phyloP scores from a whole-genome alignment of 2,113 vertebrate genomes.

The Rhynchopsitta pachyrhyncha region DNA sequence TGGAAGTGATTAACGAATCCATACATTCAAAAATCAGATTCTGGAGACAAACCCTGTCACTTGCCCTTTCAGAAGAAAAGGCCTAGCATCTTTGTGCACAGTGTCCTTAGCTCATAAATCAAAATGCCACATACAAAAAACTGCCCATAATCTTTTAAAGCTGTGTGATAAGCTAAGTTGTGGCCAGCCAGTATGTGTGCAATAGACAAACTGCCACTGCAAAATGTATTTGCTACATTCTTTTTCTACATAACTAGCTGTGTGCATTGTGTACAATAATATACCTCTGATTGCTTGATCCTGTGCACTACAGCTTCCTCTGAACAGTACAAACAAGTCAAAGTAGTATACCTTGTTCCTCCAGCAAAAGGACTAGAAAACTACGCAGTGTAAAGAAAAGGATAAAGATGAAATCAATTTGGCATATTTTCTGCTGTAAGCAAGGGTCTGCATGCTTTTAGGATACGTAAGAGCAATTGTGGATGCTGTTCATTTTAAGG shows the following conservation, averaged over 20 bases:
- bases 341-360: rapidly evolving
- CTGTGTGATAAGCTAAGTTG: neutral
- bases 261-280: rapidly evolving
- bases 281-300: neutral
- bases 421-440: neutral
- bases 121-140: neutral
- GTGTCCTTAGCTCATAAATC: neutral
- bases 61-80: neutral
- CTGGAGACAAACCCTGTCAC: neutral
- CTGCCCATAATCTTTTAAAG: neutral
- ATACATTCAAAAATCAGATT: neutral
- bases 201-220: neutral
- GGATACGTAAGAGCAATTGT: neutral
- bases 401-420: neutral
- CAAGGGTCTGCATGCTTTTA: neutral
- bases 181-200: neutral
- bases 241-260: neutral
- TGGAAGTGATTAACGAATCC: conserved; percentile 17
- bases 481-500: neutral
- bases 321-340: rapidly evolving
- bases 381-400: neutral
- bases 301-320: rapidly evolving
- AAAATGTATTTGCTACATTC: neutral
- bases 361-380: neutral
- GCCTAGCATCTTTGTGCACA: neutral